Evolutionary conservation across 37 sponge, comb jelly and placozoan species (phyloP).

Genomic region (Ephydatia muelleri): DNA sequence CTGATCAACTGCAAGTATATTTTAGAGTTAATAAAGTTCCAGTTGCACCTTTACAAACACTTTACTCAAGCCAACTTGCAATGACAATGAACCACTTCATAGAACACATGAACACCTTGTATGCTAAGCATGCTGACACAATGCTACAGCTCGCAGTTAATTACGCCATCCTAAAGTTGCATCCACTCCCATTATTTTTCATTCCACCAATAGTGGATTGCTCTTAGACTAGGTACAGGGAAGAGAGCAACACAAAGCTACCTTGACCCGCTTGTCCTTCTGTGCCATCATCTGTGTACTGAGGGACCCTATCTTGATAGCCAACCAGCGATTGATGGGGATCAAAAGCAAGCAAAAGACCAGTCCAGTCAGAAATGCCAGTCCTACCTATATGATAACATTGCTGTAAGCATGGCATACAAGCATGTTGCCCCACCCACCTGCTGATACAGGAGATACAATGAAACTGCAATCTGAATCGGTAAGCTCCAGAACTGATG

Average conservation of each 20-base stretch:
- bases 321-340: constrained; percentile 91
- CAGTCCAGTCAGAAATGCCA: constrained; percentile 91
- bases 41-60: too few relatives aligned
- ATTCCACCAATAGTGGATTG: too few relatives aligned
- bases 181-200: neutral
- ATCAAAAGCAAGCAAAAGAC: constrained; percentile 84
- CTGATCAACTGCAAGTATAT: constrained; percentile 66
- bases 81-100: neutral
- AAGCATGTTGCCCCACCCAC: constrained; percentile 23
- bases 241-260: constrained; percentile 13
- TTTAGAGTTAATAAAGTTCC: neutral
- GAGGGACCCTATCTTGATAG: constrained; percentile 86
- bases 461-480: constrained; percentile 82
- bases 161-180: neutral
- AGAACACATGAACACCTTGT: neutral
- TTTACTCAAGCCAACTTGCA: too few relatives aligned
- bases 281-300: constrained; percentile 90
- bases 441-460: constrained; percentile 90
- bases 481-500: constrained; percentile 98
- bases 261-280: constrained; percentile 92
- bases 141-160: neutral
- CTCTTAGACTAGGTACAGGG: too few relatives aligned
- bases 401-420: neutral
- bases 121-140: neutral
- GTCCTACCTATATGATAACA: constrained; percentile 70